These are phyloP conservation scores for Carposina sasakii DNA, from an alignment of 1,140 invertebrate species.

Conservation along the genomic window DNA sequence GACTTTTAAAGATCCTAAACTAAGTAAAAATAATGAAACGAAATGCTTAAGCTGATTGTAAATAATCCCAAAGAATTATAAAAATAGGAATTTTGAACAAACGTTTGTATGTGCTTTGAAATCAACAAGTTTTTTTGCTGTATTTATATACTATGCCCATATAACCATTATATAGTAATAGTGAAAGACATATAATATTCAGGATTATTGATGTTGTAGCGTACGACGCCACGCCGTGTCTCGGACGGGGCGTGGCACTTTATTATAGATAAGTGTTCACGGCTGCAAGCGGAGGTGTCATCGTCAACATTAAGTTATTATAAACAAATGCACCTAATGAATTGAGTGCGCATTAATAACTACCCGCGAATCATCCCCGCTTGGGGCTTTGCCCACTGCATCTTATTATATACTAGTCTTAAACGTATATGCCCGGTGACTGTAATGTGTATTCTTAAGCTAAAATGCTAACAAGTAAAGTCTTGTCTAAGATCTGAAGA, in stretches of 20 bases:
- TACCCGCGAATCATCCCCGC: too few species aligned
- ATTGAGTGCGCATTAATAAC: too few species aligned
- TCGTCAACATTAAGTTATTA: too few species aligned
- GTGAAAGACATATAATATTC: conserved; percentile 42
- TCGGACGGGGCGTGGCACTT: conserved; percentile 44
- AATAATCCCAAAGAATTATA: conserved; percentile 45
- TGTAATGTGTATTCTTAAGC: conserved; percentile 21
- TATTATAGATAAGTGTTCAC: too few species aligned
- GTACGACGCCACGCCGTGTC: conserved; percentile 37
- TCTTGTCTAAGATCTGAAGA: conserved; percentile 21
- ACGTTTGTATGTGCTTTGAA: conserved; percentile 52
- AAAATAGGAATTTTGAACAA: conserved; percentile 64
- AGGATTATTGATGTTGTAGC: conserved; percentile 56
- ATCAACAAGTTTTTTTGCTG: conserved; percentile 36
- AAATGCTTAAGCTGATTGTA: too few species aligned
- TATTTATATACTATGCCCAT: conserved; percentile 41
- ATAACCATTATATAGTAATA: conserved; percentile 48
- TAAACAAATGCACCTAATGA: too few species aligned
- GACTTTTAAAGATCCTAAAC: too few species aligned
- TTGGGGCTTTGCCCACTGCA: too few species aligned
- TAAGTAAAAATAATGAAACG: too few species aligned
- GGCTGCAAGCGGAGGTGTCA: too few species aligned
- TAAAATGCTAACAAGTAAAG: conserved; percentile 14
- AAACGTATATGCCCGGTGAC: conserved; percentile 28
- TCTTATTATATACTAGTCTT: conserved; percentile 51